phyloP scores from a whole-genome alignment of 2,888 invertebrate species.

The Cephus pulcher region DNA sequence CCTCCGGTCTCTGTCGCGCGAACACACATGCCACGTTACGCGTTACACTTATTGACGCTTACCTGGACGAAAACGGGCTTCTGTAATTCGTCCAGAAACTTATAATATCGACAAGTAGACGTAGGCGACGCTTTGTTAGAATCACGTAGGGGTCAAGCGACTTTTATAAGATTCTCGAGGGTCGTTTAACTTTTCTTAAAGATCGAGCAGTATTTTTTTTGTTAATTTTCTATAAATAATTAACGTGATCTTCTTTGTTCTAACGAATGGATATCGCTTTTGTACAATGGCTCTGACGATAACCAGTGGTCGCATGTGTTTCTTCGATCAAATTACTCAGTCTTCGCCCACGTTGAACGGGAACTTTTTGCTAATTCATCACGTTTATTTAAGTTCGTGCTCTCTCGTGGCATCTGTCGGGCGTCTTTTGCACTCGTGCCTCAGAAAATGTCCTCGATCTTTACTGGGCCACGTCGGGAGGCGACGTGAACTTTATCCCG shows the following conservation, averaged over 20 bases:
- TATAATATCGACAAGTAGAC: background rate
- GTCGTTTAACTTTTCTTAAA: background rate
- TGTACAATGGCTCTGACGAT: background rate
- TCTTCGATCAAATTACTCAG: background rate
- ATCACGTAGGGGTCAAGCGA: background rate
- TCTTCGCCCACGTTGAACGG: background rate
- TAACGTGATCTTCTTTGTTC: background rate
- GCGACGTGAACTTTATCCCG: background rate
- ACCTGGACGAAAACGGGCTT: background rate
- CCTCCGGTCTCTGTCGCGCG: conserved; percentile 33
- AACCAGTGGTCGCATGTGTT: background rate
- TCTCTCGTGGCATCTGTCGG: background rate
- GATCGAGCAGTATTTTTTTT: background rate
- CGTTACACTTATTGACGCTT: background rate
- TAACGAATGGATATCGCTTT: background rate
- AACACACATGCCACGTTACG: conserved; percentile 27
- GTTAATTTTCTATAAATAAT: background rate
- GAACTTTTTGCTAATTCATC: background rate
- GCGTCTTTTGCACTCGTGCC: background rate
- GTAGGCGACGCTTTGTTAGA: background rate
- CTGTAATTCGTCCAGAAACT: background rate
- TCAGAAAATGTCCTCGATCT: background rate
- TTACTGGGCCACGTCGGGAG: background rate
- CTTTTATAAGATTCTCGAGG: background rate
- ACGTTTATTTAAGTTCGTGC: background rate